Evolutionary conservation across 2,113 vertebrate species (phyloP).

Genomic region (Polyodon spathula): DNA sequence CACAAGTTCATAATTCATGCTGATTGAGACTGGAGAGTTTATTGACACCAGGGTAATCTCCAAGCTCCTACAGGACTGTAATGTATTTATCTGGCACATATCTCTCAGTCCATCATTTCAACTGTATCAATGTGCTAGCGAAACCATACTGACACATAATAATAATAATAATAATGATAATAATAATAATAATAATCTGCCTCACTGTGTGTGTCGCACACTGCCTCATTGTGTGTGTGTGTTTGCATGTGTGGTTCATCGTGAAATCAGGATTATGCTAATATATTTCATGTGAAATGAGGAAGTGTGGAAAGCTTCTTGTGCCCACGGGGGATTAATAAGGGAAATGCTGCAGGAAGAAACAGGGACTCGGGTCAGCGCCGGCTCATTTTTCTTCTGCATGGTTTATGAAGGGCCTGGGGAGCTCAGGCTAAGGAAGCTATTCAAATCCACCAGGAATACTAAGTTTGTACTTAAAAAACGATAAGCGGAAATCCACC

Average conservation of each 20-base stretch:
- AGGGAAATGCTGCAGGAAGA: not conserved
- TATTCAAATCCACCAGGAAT: not conserved
- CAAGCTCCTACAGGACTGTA: too few species aligned
- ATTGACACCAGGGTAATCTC: too few species aligned
- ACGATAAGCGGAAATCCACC: not conserved
- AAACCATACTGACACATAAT: too few species aligned
- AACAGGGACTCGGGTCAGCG: not conserved
- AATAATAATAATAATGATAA: too few species aligned
- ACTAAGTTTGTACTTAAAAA: not conserved
- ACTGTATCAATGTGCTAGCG: too few species aligned
- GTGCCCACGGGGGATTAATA: not conserved
- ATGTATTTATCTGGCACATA: too few species aligned
- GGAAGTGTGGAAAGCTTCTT: not conserved
- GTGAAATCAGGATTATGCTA: not conserved
- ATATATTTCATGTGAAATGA: not conserved
- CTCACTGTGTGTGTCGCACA: too few species aligned
- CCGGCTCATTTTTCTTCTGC: not conserved
- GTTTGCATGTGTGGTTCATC: not conserved
- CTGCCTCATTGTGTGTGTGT: too few species aligned
- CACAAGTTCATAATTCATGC: too few species aligned
- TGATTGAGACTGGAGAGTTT: too few species aligned
- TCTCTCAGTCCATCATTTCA: too few species aligned
- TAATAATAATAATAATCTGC: too few species aligned
- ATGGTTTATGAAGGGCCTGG: slow-evolving; percentile 1
- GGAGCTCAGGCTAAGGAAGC: not conserved